Conservation (phyloP, 2,797 vertebrate species). For the Alcedo quadribrachys region DNA sequence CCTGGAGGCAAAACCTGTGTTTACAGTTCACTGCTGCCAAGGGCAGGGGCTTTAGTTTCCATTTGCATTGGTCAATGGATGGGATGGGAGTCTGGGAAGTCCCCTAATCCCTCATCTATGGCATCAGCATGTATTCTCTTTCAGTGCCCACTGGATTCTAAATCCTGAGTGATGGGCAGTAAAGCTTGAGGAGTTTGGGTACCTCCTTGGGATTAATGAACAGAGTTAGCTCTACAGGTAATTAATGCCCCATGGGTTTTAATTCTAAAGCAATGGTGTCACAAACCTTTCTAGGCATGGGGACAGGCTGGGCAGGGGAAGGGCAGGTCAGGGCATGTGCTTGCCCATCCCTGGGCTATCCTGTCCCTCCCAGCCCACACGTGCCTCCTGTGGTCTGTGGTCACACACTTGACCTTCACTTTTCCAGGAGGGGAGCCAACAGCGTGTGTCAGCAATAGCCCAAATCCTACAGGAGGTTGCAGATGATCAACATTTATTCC, state of each 20-base stretch:
- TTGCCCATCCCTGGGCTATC: not conserved
- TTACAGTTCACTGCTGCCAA: not conserved
- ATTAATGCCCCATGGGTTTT: not conserved
- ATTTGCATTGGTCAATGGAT: not conserved
- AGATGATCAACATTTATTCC: slow-evolving; percentile 50
- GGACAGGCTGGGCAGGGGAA: not conserved
- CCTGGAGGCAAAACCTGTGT: slow-evolving; percentile 81
- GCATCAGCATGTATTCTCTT: not conserved
- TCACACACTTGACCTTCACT: slow-evolving; percentile 29
- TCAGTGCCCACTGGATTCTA: not conserved
- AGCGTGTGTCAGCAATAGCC: not conserved
- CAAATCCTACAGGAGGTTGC: not conserved
- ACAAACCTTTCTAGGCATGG: fast-evolving
- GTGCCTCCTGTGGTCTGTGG: not conserved
- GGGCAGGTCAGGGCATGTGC: not conserved
- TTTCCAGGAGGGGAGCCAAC: slow-evolving; percentile 53
- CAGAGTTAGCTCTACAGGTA: not conserved
- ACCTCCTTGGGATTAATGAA: not conserved
- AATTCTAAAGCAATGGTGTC: not conserved
- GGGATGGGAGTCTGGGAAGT: not conserved
- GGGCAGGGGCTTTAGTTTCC: not conserved
- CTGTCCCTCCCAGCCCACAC: not conserved
- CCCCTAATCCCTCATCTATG: not conserved
- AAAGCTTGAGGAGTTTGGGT: not conserved
- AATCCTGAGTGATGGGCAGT: not conserved